These are phyloP conservation scores for Glomeris maerens DNA, from an alignment of 1,140 invertebrate genomes.

Conservation along the genomic window DNA sequence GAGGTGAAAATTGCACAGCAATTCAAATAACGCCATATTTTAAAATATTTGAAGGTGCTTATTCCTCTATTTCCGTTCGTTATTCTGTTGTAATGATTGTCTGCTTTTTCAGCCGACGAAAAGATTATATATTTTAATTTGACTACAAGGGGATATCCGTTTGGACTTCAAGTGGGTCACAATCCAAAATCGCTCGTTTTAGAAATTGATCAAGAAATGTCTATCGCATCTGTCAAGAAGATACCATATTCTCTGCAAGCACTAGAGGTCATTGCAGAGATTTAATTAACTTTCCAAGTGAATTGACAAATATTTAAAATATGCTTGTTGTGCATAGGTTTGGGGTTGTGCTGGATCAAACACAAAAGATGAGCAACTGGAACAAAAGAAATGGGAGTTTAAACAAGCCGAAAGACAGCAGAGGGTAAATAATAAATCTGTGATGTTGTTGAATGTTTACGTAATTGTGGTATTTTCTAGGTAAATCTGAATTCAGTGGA, in stretches of 20 bases:
- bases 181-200: constrained; percentile 60
- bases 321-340: constrained; percentile 19
- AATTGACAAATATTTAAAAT: background rate
- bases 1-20: constrained; percentile 55
- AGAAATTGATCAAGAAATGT: constrained; percentile 54
- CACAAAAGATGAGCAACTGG: constrained; percentile 51
- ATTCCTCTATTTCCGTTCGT: background rate
- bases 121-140: constrained; percentile 74
- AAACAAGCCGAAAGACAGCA: constrained; percentile 67
- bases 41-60: constrained; percentile 36
- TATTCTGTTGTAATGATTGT: constrained; percentile 10
- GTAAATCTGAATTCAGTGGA: constrained; percentile 65
- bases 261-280: constrained; percentile 60
- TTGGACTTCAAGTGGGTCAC: constrained; percentile 61
- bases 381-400: constrained; percentile 80
- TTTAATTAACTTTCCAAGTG: constrained; percentile 24
- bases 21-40: constrained; percentile 66
- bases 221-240: constrained; percentile 39
- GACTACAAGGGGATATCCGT: constrained; percentile 63
- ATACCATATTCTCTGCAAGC: constrained; percentile 44
- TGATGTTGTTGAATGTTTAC: background rate
- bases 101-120: constrained; percentile 42
- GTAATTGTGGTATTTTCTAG: background rate
- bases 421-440: constrained; percentile 26
- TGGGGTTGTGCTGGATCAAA: constrained; percentile 27